Percentiles rank a stretch among this genome's conserved stretches.
Conservation (phyloP, 2,888 invertebrate species). For the Anoncus sp. region DNA sequence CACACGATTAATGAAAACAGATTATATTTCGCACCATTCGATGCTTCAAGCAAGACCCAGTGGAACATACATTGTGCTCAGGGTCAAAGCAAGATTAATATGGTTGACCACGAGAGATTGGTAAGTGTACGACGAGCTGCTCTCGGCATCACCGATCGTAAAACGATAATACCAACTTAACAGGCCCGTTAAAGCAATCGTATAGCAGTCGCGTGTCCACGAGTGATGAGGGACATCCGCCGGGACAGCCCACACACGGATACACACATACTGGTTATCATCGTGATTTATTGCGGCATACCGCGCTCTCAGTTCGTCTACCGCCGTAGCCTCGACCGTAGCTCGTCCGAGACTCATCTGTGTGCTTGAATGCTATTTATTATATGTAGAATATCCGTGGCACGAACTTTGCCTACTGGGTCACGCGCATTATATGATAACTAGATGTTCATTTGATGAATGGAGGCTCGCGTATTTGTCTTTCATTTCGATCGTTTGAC, state of each 20-base stretch:
- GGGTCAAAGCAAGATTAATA: conserved; percentile 34
- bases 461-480: not conserved
- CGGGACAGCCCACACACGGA: conserved; percentile 58
- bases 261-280: conserved; percentile 19
- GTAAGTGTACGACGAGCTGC: conserved; percentile 42
- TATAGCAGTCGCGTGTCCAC: conserved; percentile 64
- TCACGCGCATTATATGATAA: conserved; percentile 21
- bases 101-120: conserved; percentile 19
- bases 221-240: conserved; percentile 68
- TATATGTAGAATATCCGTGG: conserved; percentile 32
- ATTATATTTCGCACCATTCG: not conserved
- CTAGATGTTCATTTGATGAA: conserved; percentile 21
- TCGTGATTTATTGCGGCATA: conserved; percentile 58
- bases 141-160: conserved; percentile 56
- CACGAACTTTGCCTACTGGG: conserved; percentile 27
- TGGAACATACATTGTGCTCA: not conserved
- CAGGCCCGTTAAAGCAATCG: conserved; percentile 71
- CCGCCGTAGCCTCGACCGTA: conserved; percentile 19
- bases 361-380: conserved; percentile 51
- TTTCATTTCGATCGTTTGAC: not conserved
- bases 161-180: conserved; percentile 67
- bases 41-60: conserved; percentile 9
- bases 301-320: conserved; percentile 32
- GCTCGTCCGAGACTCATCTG: conserved; percentile 26
- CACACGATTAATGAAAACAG: not conserved